Evolutionary conservation across 2,113 vertebrate species (phyloP), one percentile per base, ranked within the genome.

Genomic region (Castor canadensis): DNA sequence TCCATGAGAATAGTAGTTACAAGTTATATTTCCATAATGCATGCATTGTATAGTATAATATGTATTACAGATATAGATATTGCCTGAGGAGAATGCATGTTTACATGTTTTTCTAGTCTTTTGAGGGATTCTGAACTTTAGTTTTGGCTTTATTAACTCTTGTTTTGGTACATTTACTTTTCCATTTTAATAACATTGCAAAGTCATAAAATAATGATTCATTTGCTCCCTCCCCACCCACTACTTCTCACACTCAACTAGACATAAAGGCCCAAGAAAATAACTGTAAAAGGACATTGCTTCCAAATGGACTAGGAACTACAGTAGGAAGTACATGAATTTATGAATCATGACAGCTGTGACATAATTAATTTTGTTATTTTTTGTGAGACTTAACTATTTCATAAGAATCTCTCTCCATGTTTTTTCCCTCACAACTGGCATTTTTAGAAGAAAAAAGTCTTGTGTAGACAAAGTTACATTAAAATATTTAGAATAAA

Each of bases 381-480:
- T 69, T 89, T 94, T 90, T 77, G 17, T 87, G 71, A 75, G 38
- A 35, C 79, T 10, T 87, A 87, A 88, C 40, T n/a, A 58, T 73
- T 75, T 35, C 20, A 89, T 24, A 77, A 30, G 40, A 1, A 12
- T 26, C 58, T 58, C 32, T 28, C n/a, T 76, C 6, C 86, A 35
- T 9, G 11, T 2, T 58, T 73, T 81, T 12, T 43, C 10, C 8
- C 2, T 52, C 16, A 19, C 2, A 83, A 62, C 30, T 71, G 0
- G 30, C 17, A 9, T 7, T 72, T 93, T 92, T 71, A 58, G 89
- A 96, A 87, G 24, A 43, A 73, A 47, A 56, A 66, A 20, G 10
- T 30, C 28, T 45, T 26, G 38, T 8, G 7, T 47, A 91, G 32
- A 77, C 5, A 92, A 66, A 66, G 52, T 84, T 67, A 47, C 5